Evolutionary conservation across 2,888 invertebrate species (phyloP), one percentile per base, ranked within the genome.

Genomic region (Amphipyra berbera): DNA sequence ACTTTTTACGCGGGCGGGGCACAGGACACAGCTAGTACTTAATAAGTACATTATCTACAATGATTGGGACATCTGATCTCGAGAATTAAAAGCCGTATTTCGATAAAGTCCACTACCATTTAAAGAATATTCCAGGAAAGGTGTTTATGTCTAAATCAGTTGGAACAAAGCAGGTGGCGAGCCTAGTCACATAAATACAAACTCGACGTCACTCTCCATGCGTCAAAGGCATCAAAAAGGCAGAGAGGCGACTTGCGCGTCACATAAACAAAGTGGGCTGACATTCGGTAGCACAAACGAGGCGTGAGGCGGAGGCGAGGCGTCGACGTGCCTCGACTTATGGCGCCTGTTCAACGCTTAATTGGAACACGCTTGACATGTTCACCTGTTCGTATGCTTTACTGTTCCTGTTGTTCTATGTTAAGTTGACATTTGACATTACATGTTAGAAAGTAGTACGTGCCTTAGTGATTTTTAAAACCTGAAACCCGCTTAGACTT

Each of bases 311-410:
- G 15, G n/a, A 44, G 41, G 42, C 42, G 42, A 46, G 46, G 50
- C 57, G 50, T 44, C 57, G 58, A 73, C 66, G 41, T 67, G 67
- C 48, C 35, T 35, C 61, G 64, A 76, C 55, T 72, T 73, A 73
- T 57, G 52, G 57, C 65, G 62, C 44, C 40, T 5, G 49, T 47
- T 59, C 49, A 40, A 21, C 55, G 37, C 54, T 64, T 72, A 75
- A 78, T 76, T 76, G 79, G 69, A 57, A 67, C 76, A 75, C 48
- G 55, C 37, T 62, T 21, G 41, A 73, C 69, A 55, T 62, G 62
- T 58, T 62, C 69, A 50, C 53, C 14, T 70, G 54, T 67, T 54
- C 15, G 13, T 42, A 33, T 40, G 40, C n/a, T n/a, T 44, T 40
- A 49, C 42, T 10, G 10, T 15, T n/a, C 45, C 15, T 46, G 42